Evolutionary conservation across 2,888 invertebrate species (phyloP).

Genomic region (Oscheius sp.): DNA sequence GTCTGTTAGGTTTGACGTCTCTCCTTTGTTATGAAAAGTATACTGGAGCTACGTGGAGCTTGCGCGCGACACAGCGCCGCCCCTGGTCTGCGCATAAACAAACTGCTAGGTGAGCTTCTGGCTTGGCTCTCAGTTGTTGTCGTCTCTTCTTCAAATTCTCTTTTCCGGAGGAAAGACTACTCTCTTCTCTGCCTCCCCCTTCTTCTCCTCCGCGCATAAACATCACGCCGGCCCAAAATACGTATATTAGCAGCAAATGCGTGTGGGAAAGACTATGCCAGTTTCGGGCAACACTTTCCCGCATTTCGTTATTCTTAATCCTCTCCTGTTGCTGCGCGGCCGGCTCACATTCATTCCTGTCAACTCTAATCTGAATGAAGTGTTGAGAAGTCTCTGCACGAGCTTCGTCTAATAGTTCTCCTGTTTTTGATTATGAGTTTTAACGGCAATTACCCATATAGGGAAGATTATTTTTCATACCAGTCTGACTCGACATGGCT

Average conservation of each 20-base stretch:
- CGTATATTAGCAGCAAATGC: conserved; percentile 28
- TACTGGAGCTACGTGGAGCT: neutral
- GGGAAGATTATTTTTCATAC: neutral
- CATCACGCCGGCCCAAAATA: conserved; percentile 10
- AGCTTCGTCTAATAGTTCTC: neutral
- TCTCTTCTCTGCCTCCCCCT: neutral
- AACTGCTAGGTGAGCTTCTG: conserved; percentile 16
- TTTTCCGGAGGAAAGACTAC: conserved; percentile 3
- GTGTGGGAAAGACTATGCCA: conserved; percentile 17
- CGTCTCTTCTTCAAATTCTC: conserved; percentile 7
- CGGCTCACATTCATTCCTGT: neutral
- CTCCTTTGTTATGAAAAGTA: neutral
- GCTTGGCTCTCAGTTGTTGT: conserved; percentile 5
- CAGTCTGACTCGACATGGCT: neutral
- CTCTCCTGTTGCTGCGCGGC: conserved; percentile 1
- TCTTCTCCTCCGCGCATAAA: conserved; percentile 9
- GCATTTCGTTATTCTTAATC: conserved; percentile 23
- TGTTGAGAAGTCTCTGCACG: neutral
- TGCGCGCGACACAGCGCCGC: conserved; percentile 5
- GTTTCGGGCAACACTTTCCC: conserved; percentile 19
- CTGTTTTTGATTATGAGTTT: neutral
- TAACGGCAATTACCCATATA: neutral
- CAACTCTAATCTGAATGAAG: conserved; percentile 2
- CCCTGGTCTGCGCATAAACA: conserved; percentile 24
- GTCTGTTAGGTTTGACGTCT: neutral